Evolutionary conservation across 1,140 invertebrate species (phyloP).

Genomic region (Pteromalus puparum): DNA sequence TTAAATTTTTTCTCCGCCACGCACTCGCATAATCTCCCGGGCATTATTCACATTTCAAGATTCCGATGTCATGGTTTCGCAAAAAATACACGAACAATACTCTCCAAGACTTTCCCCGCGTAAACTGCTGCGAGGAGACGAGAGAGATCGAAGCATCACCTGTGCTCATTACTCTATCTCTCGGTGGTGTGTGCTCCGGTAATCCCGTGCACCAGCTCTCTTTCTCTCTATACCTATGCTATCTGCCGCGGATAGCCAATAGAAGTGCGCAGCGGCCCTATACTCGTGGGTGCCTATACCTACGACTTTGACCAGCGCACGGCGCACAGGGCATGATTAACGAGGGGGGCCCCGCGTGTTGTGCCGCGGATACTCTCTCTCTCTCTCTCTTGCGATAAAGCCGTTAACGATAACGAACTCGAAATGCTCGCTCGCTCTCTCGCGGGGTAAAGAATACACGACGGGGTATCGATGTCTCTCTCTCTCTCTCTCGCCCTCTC

Average conservation of each 20-base stretch:
- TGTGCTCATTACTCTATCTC: conserved; percentile 29
- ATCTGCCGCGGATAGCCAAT: neutral
- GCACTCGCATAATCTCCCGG: neutral
- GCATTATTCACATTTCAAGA: conserved; percentile 6
- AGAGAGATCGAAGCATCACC: neutral
- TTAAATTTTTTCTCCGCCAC: conserved; percentile 9
- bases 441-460: conserved; percentile 49
- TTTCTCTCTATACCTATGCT: no score
- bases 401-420: conserved; percentile 68
- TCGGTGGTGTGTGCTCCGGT: neutral
- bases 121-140: no score
- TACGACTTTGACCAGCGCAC: conserved; percentile 9
- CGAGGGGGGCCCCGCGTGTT: neutral
- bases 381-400: conserved; percentile 61
- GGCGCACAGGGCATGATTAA: conserved; percentile 28
- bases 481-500: no score
- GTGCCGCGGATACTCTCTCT: neutral
- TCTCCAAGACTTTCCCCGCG: neutral
- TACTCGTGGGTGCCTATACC: neutral
- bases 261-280: neutral
- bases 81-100: neutral
- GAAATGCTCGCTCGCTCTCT: conserved; percentile 59
- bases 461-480: conserved; percentile 51
- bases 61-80: neutral
- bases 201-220: neutral